A percentile compares a stretch with the other conserved stretches of the same genome.
Evolutionary conservation across 1,140 invertebrate genomes (phyloP).

Genomic region (Ceratitis capitata): DNA sequence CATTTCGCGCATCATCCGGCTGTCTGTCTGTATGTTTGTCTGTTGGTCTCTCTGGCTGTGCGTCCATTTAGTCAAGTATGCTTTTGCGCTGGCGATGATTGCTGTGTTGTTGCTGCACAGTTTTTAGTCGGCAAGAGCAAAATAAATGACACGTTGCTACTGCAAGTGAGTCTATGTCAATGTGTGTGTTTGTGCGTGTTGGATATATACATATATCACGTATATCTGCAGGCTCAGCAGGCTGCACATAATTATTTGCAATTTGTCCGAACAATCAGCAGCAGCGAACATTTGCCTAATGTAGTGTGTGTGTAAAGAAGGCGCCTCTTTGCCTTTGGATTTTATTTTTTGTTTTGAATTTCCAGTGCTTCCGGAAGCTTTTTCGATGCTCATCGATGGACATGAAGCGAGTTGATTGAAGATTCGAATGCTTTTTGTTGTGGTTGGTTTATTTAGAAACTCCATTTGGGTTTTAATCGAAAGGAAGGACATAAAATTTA

Average conservation of each 20-base stretch:
- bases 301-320: background rate
- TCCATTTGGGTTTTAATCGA: too few species aligned
- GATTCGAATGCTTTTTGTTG: too few species aligned
- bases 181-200: background rate
- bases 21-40: background rate
- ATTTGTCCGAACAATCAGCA: conserved; percentile 32
- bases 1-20: conserved; percentile 13
- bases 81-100: background rate
- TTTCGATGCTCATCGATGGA: too few species aligned
- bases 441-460: too few species aligned
- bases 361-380: background rate
- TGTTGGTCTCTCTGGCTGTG: too few species aligned
- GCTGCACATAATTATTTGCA: conserved; percentile 18
- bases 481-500: too few species aligned
- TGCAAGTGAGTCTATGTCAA: too few species aligned
- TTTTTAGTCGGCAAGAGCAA: background rate
- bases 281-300: background rate
- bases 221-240: background rate
- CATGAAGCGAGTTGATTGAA: too few species aligned
- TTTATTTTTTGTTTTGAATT: background rate
- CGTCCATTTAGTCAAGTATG: background rate
- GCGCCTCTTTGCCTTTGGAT: background rate
- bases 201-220: background rate
- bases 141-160: conserved; percentile 16
- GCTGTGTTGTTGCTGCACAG: background rate